phyloP scores from a whole-genome alignment of 2,113 vertebrate genomes.

The Mionectes macconnelli region DNA sequence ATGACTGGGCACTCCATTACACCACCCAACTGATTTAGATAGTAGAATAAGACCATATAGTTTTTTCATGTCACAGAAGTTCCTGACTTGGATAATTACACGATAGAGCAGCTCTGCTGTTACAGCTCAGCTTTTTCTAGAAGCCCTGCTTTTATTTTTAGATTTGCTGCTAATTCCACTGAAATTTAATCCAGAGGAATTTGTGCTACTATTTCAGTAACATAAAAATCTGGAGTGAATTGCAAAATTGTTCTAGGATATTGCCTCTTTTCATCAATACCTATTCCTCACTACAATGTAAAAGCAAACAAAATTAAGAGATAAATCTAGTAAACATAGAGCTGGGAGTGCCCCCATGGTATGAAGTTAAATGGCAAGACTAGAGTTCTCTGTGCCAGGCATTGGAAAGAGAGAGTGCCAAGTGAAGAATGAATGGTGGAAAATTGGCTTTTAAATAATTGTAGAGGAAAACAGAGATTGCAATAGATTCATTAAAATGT shows the following conservation, averaged over 20 bases:
- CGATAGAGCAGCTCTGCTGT: neutral
- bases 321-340: constrained; percentile 16
- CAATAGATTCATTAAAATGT: constrained; percentile 15
- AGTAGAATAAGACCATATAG: neutral
- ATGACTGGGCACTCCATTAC: neutral
- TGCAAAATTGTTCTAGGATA: constrained; percentile 4
- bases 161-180: neutral
- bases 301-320: constrained; percentile 7
- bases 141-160: neutral
- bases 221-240: neutral
- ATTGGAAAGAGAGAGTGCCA: neutral
- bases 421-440: constrained; percentile 22
- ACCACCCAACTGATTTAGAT: neutral
- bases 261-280: neutral
- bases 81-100: neutral
- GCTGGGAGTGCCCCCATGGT: neutral
- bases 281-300: neutral
- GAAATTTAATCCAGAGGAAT: neutral
- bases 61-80: neutral
- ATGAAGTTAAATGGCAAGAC: constrained; percentile 1
- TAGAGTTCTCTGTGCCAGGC: neutral
- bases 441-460: constrained; percentile 20
- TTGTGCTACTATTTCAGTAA: neutral
- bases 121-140: neutral
- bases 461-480: constrained; percentile 17